Base-by-base conservation (phyloP, 1,140 invertebrate genomes). In the Forficula auricularia region DNA sequence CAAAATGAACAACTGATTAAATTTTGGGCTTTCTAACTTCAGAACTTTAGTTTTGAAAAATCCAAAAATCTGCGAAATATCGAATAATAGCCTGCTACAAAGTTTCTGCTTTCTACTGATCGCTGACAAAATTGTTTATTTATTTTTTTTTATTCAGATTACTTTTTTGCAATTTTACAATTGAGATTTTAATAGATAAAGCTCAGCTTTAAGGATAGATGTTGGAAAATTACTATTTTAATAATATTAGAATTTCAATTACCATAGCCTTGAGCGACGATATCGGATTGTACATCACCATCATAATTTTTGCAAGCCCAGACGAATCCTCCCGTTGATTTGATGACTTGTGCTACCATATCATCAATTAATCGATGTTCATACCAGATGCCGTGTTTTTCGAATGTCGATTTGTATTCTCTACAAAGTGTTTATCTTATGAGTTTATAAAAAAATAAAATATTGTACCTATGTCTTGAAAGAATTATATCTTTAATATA, bases 301-400 rank as follows among this genome's bases (percentile, higher is more conserved):
- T 90, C 86, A 57, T 90, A 90, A 57, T 90, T 89, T 61, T 90
- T 90, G 62, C 85, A 89, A 6, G 85, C 78, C 85, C 85, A 90
- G 2, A 90, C 79, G 62, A 89, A 89, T n/a, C 82, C 82, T 42
- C 85, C 85, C 31, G 71, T 72, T 15, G 81, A 79, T 63, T 91
- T 91, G 37, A 91, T 64, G 6, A 73, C 78, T 61, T 90, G 85
- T 8, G 87, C 87, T 16, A 91, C 86, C 83, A 88, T 89, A 55
- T 91, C 87, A 59, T 91, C 87, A 54, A 90, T 90, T 18, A 90
- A 63, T n/a, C 87, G 68, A 61, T 91, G 87, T 60, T 91, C 87
- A 58, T 91, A 90, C 79, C 81, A 88, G 49, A 89, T 87, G 38
- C 76, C 76, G 10, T 68, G 67, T 6, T 69, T 71, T 48, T 89